Percentiles rank a stretch among this genome's conserved stretches.
Conservation (phyloP, 2,888 invertebrate species). For the Mactromeris polynyma region DNA sequence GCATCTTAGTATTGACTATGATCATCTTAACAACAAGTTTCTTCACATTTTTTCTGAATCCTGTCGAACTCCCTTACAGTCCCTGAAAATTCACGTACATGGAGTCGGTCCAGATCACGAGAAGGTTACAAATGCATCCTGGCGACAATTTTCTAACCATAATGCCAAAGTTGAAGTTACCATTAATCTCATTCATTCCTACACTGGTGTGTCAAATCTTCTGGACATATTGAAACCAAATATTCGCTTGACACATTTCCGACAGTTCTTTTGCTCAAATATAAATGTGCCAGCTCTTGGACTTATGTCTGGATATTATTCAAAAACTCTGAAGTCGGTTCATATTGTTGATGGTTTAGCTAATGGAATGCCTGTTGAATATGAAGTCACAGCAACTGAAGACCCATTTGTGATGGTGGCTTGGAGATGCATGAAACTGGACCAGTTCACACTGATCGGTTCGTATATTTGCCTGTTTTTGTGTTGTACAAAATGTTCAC, state of each 20-base stretch:
- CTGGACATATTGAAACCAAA: conserved; percentile 90
- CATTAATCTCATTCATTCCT: conserved; percentile 91
- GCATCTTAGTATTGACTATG: conserved; percentile 89
- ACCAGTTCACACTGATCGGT: conserved; percentile 90
- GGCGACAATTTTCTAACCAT: conserved; percentile 89
- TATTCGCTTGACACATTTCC: conserved; percentile 92
- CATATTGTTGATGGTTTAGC: conserved; percentile 90
- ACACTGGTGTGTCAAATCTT: conserved; percentile 90
- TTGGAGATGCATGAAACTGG: conserved; percentile 90
- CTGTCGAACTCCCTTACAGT: conserved; percentile 75
- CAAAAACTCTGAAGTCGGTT: conserved; percentile 89
- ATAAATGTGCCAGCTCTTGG: conserved; percentile 89
- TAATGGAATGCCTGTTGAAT: conserved; percentile 70
- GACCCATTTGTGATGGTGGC: conserved; percentile 91
- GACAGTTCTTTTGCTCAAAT: conserved; percentile 92
- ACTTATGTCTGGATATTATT: conserved; percentile 87
- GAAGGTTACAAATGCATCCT: conserved; percentile 90
- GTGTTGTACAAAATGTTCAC: not conserved
- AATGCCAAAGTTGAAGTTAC: conserved; percentile 90
- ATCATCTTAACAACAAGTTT: conserved; percentile 84
- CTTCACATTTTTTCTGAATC: conserved; percentile 79
- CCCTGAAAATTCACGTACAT: conserved; percentile 91
- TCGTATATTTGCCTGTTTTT: conserved; percentile 45
- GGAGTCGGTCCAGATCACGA: conserved; percentile 90
- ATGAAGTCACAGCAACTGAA: conserved; percentile 73